phyloP scores from a whole-genome alignment of 2,797 vertebrate genomes.

The Morus bassanus region DNA sequence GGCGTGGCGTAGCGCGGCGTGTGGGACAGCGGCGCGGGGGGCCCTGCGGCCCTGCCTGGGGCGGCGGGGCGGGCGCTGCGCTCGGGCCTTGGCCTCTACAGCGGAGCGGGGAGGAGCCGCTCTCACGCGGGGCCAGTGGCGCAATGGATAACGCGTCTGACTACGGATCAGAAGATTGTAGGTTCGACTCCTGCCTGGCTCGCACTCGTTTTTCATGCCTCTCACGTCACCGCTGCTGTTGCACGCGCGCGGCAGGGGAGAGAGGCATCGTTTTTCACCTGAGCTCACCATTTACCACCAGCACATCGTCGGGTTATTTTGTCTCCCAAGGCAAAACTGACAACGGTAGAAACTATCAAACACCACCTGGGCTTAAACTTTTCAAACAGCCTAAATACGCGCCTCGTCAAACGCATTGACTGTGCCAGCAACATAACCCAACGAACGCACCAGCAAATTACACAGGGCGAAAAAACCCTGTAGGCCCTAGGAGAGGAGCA shows the following conservation, averaged over 20 bases:
- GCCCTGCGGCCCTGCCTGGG: too few species aligned
- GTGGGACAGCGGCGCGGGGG: too few species aligned
- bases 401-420: accelerated
- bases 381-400: accelerated
- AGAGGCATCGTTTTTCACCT: accelerated
- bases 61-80: too few species aligned
- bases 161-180: conserved; percentile 82
- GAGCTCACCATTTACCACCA: accelerated
- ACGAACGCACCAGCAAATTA: neutral
- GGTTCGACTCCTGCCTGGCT: conserved; percentile 82
- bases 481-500: neutral
- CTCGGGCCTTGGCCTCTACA: accelerated
- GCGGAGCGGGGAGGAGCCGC: too few species aligned
- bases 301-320: accelerated
- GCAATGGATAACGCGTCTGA: conserved; percentile 82
- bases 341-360: accelerated
- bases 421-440: accelerated
- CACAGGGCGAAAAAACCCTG: accelerated
- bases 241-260: accelerated
- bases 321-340: neutral
- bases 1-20: too few species aligned
- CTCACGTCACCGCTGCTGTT: neutral
- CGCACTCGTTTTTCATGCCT: neutral
- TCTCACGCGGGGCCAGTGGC: conserved; percentile 69
- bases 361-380: accelerated